Base-by-base conservation (phyloP, 2,888 invertebrate genomes). In the Rugalucina vietnamica region DNA sequence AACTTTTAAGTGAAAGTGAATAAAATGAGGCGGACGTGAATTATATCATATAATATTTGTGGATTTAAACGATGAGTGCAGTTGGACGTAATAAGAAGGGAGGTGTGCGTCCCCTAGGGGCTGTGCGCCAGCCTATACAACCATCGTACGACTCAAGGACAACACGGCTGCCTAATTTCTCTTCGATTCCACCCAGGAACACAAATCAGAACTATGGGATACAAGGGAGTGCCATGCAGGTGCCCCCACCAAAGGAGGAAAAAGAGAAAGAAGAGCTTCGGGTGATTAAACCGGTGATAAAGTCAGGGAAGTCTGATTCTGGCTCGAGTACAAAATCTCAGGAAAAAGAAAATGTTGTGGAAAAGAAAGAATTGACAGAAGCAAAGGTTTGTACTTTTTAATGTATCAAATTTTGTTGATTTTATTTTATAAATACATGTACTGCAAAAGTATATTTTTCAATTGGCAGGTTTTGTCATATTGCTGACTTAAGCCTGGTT, bases 331-430 rank as follows among this genome's bases (percentile, higher is more conserved):
- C 84, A 10, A 90, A 89, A 69, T 89, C 90, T 29, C 91, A 89
- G 73, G 88, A 81, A 12, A 72, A 76, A 27, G 87, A 87, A 69
- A 87, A 91, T 32, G 70, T 82, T 10, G 89, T 88, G 54, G 90
- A 91, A 32, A 90, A 89, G 76, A 92, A 90, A 70, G 92, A 92
- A 79, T 88, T 92, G 14, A 80, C 82, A 60, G 92, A 92, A 50
- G 88, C 89, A 0, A 87, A 91, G 89, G 92, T 92, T 84, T 83
- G 85, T 76, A 37, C 32, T 24, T 21, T 24, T 34, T n/a, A n/a
- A n/a, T n/a, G n/a, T n/a, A n/a, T n/a, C n/a, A n/a, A n/a, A n/a
- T n/a, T n/a, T n/a, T n/a, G n/a, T n/a, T n/a, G n/a, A n/a, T n/a
- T n/a, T n/a, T n/a, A n/a, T n/a, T n/a, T n/a, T n/a, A n/a, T n/a